Evolutionary conservation across 2,113 vertebrate species (phyloP).

Genomic region (Elgaria multicarinata): DNA sequence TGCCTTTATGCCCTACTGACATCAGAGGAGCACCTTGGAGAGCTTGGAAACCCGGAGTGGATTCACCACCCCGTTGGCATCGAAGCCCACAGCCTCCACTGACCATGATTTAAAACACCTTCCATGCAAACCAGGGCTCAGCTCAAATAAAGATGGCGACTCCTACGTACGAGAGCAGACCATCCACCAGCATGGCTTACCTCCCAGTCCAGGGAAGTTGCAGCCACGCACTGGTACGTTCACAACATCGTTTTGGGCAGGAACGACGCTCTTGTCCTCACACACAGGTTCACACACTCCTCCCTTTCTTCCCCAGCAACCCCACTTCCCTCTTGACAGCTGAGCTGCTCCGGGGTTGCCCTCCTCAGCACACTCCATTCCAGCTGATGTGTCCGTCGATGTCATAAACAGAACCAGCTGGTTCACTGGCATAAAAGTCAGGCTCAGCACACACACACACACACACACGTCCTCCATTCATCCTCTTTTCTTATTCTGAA

Average conservation of each 20-base stretch:
- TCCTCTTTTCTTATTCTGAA: background rate
- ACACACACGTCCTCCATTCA: background rate
- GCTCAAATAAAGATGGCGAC: background rate
- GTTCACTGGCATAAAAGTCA: background rate
- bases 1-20: no score
- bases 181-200: background rate
- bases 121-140: background rate
- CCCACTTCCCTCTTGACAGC: background rate
- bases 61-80: no score
- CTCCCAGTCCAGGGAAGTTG: background rate
- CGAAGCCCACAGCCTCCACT: no score
- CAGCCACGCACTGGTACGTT: background rate
- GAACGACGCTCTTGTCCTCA: background rate
- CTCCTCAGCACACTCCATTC: background rate
- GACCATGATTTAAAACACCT: no score
- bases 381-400: background rate
- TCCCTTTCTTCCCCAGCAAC: no score
- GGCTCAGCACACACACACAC: background rate
- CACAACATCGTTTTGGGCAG: background rate
- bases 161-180: no score
- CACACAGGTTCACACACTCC: fast-evolving
- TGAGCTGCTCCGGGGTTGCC: background rate
- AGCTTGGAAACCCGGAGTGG: no score
- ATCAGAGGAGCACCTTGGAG: no score
- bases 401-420: background rate